Evolutionary conservation across 1,140 invertebrate species (phyloP).

Genomic region (Leptinotarsa texana): DNA sequence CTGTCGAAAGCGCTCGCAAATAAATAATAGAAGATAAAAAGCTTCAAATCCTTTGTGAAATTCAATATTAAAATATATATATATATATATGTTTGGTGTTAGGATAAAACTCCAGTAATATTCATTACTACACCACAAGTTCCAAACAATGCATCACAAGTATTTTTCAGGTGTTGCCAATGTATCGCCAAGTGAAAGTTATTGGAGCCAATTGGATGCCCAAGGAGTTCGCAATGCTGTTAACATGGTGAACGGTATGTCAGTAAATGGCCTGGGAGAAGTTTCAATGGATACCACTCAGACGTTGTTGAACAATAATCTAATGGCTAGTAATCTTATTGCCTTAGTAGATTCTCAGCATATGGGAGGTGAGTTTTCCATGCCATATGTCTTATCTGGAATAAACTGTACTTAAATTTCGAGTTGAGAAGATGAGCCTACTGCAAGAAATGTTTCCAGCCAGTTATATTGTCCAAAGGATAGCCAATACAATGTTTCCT

Average conservation of each 20-base stretch:
- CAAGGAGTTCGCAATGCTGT: slow-evolving; percentile 72
- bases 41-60: too few relatives aligned
- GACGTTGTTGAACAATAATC: slow-evolving; percentile 60
- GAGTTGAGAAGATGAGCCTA: too few relatives aligned
- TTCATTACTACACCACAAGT: too few relatives aligned
- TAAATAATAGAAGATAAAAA: too few relatives aligned
- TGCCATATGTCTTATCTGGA: not conserved
- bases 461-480: too few relatives aligned
- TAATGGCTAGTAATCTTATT: slow-evolving; percentile 56
- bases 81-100: not conserved
- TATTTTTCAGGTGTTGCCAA: slow-evolving; percentile 71
- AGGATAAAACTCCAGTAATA: too few relatives aligned
- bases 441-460: too few relatives aligned
- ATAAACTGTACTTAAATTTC: not conserved
- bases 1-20: too few relatives aligned
- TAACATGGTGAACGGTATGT: slow-evolving; percentile 80
- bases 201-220: slow-evolving; percentile 84
- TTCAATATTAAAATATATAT: too few relatives aligned
- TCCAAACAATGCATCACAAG: too few relatives aligned
- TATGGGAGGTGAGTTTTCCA: slow-evolving; percentile 54
- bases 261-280: slow-evolving; percentile 76
- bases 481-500: too few relatives aligned
- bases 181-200: slow-evolving; percentile 88
- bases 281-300: slow-evolving; percentile 69
- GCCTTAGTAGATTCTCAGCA: slow-evolving; percentile 52